Base-by-base conservation (phyloP, 2,113 vertebrate genomes). In the Scomber scombrus region DNA sequence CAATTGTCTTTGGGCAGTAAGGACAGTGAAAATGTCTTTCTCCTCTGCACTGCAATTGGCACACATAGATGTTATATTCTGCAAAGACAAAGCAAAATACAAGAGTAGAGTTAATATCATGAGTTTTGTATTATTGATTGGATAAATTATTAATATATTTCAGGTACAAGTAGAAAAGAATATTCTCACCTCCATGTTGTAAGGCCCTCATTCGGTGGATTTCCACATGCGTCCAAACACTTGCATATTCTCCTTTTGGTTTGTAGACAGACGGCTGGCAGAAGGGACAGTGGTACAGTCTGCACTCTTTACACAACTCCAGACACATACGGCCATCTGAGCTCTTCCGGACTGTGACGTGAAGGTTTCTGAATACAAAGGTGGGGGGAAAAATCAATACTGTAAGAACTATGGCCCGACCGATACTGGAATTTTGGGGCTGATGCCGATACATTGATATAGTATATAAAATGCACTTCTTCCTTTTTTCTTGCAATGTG, bases 161-260 rank as follows among this genome's bases (percentile, higher is more conserved):
- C 11, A 61, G 11, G 43, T 10, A 49, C 14, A 9, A 0, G 34
- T 18, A 56, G 19, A 11, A 45, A 13, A 3, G 16, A 23, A 15
- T 34, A 34, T 13, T 55, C 60, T 74, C 49, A 55, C 71, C 71
- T 74, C 71, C 60, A 31, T 74, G 71, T 40, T 74, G 40, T 12
- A 74, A n/a, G 11, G 71, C 71, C 50, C 71, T 74, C 50, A 74
- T 63, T 29, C 71, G 54, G 71, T 74, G 71, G 58, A 74, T 74
- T 64, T 74, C 71, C 6, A 63, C 9, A 43, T 74, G 60, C 45
- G 71, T 63, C 58, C 47, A 74, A 63, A 63, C 71, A n/a, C 31
- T 63, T 45, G 58, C 71, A 62, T 74, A 74, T 15, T 74, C 49
- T 63, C 14, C 47, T 40, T 73, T 74, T 18, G 58, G 71, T 34